phyloP scores from a whole-genome alignment of 2,113 vertebrate genomes.

The Forbesichthys agassizii region DNA sequence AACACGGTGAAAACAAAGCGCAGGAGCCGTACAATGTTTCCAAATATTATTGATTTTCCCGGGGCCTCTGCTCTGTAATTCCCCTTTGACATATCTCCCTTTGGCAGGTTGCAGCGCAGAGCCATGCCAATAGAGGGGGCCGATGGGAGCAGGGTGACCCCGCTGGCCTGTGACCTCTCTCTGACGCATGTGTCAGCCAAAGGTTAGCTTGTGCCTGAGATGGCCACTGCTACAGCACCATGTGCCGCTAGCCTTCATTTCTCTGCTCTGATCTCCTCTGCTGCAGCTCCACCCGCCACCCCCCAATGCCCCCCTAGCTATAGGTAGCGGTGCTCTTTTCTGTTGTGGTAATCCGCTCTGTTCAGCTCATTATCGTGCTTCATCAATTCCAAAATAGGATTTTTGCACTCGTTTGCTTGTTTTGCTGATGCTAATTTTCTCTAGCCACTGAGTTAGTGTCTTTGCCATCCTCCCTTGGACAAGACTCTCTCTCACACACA shows the following conservation, averaged over 20 bases:
- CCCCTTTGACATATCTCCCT: conserved; percentile 59
- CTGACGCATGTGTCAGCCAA: conserved; percentile 57
- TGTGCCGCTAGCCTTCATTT: neutral
- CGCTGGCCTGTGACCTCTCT: conserved; percentile 47
- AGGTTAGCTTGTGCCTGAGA: conserved; percentile 43
- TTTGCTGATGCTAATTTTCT: too few species aligned
- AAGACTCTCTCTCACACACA: too few species aligned
- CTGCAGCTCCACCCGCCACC: neutral
- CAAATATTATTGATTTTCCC: conserved; percentile 71
- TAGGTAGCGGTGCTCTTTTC: neutral
- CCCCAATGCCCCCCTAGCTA: too few species aligned
- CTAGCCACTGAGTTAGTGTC: too few species aligned
- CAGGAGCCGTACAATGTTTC: conserved; percentile 51
- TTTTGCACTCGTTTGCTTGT: too few species aligned
- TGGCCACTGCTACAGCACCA: conserved; percentile 10
- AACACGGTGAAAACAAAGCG: conserved; percentile 40
- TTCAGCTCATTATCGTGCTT: too few species aligned
- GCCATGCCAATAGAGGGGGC: conserved; percentile 35
- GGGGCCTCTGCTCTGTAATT: conserved; percentile 1
- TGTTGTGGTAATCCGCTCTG: neutral
- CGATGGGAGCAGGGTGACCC: conserved; percentile 60
- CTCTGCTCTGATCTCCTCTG: conserved; percentile 5
- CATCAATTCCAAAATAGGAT: too few species aligned
- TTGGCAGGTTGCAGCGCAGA: conserved; percentile 48
- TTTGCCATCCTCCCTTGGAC: conserved; percentile 10